phyloP scores from a whole-genome alignment of 2,888 invertebrate species.

The Apamea monoglypha region DNA sequence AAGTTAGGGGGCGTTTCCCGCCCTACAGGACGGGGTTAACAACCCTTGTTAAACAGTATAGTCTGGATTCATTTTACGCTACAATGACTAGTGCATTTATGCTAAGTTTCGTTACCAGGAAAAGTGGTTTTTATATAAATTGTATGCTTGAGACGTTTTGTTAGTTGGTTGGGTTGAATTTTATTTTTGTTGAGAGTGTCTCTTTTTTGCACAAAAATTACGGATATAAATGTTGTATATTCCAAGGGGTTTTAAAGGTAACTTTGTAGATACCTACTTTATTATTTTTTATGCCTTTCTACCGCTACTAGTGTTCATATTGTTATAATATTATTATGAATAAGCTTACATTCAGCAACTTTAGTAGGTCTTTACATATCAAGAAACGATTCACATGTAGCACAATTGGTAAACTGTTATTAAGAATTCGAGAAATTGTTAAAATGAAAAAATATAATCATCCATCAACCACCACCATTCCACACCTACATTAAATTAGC shows the following conservation, averaged over 20 bases:
- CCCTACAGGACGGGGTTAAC: conserved; percentile 84
- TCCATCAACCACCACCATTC: background rate
- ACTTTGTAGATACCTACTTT: background rate
- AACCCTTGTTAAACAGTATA: conserved; percentile 84
- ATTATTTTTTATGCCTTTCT: background rate
- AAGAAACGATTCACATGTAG: background rate
- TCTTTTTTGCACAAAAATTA: background rate
- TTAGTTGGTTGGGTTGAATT: background rate
- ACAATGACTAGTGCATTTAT: conserved; percentile 81
- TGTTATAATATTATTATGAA: background rate
- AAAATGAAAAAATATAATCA: background rate
- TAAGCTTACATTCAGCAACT: background rate
- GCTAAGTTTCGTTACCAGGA: conserved; percentile 69
- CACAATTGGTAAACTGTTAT: background rate
- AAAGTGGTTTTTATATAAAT: conserved; percentile 47
- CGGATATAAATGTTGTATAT: background rate
- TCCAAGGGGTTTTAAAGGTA: too few relatives aligned
- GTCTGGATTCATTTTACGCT: conserved; percentile 82
- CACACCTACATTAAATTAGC: background rate
- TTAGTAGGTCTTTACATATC: background rate
- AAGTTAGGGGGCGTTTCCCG: conserved; percentile 85
- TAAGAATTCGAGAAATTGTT: background rate
- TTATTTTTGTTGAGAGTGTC: background rate
- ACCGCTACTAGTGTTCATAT: background rate
- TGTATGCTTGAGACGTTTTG: conserved; percentile 37